phyloP scores from a whole-genome alignment of 35 echinoderm and acorn worm species.

The Hemicentrotus pulcherrimus region DNA sequence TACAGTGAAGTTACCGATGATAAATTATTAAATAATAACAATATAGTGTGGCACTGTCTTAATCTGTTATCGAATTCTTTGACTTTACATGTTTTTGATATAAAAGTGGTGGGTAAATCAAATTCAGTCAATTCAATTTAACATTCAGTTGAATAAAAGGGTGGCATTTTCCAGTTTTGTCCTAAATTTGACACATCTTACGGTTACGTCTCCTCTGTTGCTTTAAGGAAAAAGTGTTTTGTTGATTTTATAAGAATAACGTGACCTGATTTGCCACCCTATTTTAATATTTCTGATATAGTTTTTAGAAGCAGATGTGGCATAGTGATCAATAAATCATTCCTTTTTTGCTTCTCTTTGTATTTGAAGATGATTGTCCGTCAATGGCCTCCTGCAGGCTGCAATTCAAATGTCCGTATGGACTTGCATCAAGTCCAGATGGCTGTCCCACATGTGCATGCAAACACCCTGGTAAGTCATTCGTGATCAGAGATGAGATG shows the following conservation, averaged over 20 bases:
- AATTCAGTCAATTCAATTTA: no score
- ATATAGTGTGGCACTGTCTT: no score
- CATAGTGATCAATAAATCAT: background rate
- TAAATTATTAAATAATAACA: background rate
- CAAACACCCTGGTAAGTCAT: constrained; percentile 55
- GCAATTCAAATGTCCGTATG: constrained; percentile 42
- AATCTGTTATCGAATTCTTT: no score
- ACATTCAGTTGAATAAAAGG: no score
- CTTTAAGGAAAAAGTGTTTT: no score
- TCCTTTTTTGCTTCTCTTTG: background rate
- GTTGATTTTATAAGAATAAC: no score
- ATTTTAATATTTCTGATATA: no score
- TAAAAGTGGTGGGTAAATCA: no score
- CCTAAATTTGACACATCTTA: background rate
- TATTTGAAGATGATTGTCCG: constrained; percentile 24
- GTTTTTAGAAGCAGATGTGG: no score
- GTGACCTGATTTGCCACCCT: no score
- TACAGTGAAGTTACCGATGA: background rate
- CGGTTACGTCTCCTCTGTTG: background rate
- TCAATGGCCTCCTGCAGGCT: constrained; percentile 15
- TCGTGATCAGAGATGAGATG: background rate
- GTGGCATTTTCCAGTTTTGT: background rate
- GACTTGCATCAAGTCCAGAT: constrained; percentile 49
- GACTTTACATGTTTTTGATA: no score
- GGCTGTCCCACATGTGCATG: constrained; percentile 47